phyloP scores from a whole-genome alignment of 2,113 vertebrate species.

The Psophia crepitans region DNA sequence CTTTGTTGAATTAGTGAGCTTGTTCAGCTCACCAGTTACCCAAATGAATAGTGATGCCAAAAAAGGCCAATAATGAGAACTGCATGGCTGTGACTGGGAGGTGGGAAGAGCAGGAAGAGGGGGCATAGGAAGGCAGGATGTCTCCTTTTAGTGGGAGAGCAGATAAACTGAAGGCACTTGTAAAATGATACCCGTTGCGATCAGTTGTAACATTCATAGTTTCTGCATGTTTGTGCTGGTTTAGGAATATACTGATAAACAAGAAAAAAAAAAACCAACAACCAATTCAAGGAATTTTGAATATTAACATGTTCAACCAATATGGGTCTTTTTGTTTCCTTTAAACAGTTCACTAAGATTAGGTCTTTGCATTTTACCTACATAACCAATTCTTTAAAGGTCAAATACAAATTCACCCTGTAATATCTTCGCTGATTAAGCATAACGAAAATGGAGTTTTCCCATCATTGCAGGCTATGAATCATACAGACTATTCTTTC shows the following conservation, averaged over 20 bases:
- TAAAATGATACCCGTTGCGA: not conserved
- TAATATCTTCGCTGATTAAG: conserved; percentile 5
- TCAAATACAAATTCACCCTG: conserved; percentile 11
- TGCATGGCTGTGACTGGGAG: not conserved
- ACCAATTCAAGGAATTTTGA: not conserved
- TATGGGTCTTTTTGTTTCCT: not conserved
- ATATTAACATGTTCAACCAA: not conserved
- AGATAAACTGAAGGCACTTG: not conserved
- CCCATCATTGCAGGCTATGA: not conserved
- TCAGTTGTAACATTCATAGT: not conserved
- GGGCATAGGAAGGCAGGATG: not conserved
- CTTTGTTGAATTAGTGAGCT: not conserved
- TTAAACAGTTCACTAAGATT: not conserved
- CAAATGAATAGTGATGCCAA: not conserved
- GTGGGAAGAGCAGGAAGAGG: not conserved
- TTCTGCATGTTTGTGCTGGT: not conserved
- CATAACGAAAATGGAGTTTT: not conserved
- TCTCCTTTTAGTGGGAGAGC: not conserved
- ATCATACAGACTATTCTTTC: not conserved
- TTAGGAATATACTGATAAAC: not conserved
- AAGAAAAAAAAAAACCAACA: not conserved
- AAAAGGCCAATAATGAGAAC: not conserved
- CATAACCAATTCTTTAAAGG: not conserved
- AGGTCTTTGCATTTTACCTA: not conserved
- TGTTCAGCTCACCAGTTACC: not conserved